Base-by-base conservation (phyloP, 1,140 invertebrate genomes). In the Formica exsecta region DNA sequence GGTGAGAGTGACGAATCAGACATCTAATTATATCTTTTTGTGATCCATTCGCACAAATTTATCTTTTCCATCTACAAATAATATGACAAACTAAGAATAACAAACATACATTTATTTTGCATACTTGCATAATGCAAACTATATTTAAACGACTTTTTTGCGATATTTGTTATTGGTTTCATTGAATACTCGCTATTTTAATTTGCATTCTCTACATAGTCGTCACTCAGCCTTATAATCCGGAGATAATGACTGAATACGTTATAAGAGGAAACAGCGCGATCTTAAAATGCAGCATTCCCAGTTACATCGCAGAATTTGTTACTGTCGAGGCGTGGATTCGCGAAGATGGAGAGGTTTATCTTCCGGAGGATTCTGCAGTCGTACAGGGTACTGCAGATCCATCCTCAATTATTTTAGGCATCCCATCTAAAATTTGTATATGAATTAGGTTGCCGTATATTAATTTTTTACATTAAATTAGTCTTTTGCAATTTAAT, bases 261-360 rank as follows among this genome's bases (percentile, higher is more conserved):
- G 97, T 98, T 57, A 98, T 98, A 92, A 95, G 97, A 85, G 98
- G 98, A 61, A 98, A 98, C 95, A 97, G 97, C 85, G 98, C 98
- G 66, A 97, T 98, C 77, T 96, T 98, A 95, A 98, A 98, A 94
- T 98, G 98, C 95, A 97, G 97, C 95, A 97, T 98, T 77, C 98
- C 98, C 25, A 97, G 97, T 93, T 98, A 98, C 95, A 98, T 98
- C 75, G 97, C 97, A 11, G 98, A 98, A 94, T 98, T 98, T 93
- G 98, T 98, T 76, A 96, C 95, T 77, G 97, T 98, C 41, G 97
- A 97, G 91, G 96, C 97, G 90, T 99, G 98, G 98, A 96, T 96
- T 70, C 96, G 97, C 92, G 97, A 97, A 89, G 96, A 97, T 86
- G 97, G 97, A 92, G 96, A 97, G 89, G 96, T 96, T 73, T 97